Conservation (phyloP, 2,888 invertebrate species). For the Fragum whitleyi region DNA sequence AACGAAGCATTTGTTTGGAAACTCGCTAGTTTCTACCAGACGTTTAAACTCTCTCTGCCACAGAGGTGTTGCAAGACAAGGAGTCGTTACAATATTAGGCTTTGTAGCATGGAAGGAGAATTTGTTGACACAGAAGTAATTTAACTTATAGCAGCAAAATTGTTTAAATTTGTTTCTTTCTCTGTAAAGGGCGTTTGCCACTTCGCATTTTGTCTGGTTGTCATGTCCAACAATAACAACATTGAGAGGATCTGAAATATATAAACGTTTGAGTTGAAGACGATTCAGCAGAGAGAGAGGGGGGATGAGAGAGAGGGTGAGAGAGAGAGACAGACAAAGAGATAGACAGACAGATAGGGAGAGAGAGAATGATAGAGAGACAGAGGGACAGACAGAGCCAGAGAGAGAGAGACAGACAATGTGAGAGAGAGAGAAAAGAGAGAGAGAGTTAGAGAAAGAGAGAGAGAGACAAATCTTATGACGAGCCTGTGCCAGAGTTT, state of each 20-base stretch:
- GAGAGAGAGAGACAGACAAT: no score
- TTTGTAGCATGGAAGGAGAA: neutral
- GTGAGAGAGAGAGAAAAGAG: no score
- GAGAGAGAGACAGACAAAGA: no score
- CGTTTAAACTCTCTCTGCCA: neutral
- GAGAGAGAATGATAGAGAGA: no score
- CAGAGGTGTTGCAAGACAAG: slow-evolving; percentile 2
- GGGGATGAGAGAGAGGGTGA: no score
- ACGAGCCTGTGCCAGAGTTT: no score
- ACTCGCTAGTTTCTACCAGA: neutral
- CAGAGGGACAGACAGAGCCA: no score
- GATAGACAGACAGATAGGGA: no score
- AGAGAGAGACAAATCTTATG: no score
- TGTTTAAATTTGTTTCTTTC: neutral
- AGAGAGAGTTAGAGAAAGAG: no score
- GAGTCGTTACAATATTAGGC: neutral
- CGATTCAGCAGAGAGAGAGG: no score
- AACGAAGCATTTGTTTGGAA: slow-evolving; percentile 4
- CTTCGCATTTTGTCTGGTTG: slow-evolving; percentile 12
- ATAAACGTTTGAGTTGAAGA: neutral
- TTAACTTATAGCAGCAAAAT: slow-evolving; percentile 6
- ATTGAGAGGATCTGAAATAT: neutral
- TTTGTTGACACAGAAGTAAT: neutral
- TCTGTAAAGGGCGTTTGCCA: slow-evolving; percentile 19
- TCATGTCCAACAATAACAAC: slow-evolving; percentile 18